phyloP scores from a whole-genome alignment of 2,113 vertebrate species.

The Motacilla alba region DNA sequence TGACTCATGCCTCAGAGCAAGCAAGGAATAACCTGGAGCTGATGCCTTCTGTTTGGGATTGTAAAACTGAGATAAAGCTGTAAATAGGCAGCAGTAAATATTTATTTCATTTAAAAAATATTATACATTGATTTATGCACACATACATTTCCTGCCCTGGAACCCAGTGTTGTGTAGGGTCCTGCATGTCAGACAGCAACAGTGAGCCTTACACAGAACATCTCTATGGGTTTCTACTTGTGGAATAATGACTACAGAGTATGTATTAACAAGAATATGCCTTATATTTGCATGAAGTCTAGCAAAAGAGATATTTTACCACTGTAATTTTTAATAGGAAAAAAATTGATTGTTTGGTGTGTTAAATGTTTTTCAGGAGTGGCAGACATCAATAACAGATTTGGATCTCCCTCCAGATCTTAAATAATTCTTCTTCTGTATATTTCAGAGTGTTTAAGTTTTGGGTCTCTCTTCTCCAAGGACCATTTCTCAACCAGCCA shows the following conservation, averaged over 20 bases:
- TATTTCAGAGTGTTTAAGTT: not conserved
- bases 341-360: not conserved
- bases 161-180: not conserved
- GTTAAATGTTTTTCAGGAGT: not conserved
- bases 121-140: not conserved
- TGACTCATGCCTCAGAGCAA: not conserved
- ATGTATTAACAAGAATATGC: not conserved
- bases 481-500: not conserved
- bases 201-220: not conserved
- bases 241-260: not conserved
- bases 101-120: not conserved
- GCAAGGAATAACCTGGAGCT: not conserved
- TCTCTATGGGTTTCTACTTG: not conserved
- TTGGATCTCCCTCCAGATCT: not conserved
- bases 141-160: not conserved
- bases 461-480: not conserved
- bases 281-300: not conserved
- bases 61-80: not conserved
- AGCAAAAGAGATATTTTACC: not conserved
- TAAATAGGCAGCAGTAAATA: not conserved
- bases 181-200: not conserved
- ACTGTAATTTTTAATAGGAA: not conserved
- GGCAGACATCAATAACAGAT: not conserved
- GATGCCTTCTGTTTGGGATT: not conserved
- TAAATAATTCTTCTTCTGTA: not conserved